A percentile compares a stretch with the other conserved stretches of the same genome.
These are phyloP conservation scores for Dioctria linearis DNA, from an alignment of 2,888 invertebrate species.

Conservation along the genomic window DNA sequence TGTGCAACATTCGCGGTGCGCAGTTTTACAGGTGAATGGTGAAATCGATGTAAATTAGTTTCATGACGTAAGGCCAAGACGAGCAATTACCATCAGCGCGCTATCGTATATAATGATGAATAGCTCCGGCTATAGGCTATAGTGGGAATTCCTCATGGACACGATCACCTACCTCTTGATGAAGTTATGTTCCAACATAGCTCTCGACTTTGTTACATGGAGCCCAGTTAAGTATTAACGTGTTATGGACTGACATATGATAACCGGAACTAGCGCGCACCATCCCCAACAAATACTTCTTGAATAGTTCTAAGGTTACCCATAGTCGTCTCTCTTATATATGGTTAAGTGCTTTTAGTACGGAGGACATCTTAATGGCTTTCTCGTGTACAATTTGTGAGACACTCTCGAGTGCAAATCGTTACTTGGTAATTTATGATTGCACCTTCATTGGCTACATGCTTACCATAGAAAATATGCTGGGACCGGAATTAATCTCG, in stretches of 20 bases:
- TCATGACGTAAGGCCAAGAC: constrained; percentile 29
- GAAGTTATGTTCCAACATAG: constrained; percentile 48
- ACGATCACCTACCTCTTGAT: constrained; percentile 17
- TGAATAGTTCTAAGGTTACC: constrained; percentile 34
- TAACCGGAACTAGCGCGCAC: constrained; percentile 45
- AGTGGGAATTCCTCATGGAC: constrained; percentile 28
- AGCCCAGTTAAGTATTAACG: background rate
- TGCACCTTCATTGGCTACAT: constrained; percentile 49
- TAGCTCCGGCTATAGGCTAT: constrained; percentile 14
- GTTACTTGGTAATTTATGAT: constrained; percentile 55
- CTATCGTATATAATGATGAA: constrained; percentile 36
- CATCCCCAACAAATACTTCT: constrained; percentile 24
- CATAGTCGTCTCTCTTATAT: background rate
- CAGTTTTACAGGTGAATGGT: constrained; percentile 45
- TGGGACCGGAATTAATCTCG: constrained; percentile 48
- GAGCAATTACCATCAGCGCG: constrained; percentile 39
- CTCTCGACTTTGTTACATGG: constrained; percentile 36
- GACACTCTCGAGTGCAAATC: constrained; percentile 56
- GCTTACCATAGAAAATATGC: constrained; percentile 23
- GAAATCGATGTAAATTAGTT: constrained; percentile 47
- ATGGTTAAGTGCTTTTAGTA: constrained; percentile 12
- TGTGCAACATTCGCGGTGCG: background rate
- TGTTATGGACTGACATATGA: constrained; percentile 43
- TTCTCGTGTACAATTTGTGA: constrained; percentile 56
- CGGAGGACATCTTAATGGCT: constrained; percentile 55